phyloP scores from a whole-genome alignment of 1,140 invertebrate genomes.

The Apis laboriosa region DNA sequence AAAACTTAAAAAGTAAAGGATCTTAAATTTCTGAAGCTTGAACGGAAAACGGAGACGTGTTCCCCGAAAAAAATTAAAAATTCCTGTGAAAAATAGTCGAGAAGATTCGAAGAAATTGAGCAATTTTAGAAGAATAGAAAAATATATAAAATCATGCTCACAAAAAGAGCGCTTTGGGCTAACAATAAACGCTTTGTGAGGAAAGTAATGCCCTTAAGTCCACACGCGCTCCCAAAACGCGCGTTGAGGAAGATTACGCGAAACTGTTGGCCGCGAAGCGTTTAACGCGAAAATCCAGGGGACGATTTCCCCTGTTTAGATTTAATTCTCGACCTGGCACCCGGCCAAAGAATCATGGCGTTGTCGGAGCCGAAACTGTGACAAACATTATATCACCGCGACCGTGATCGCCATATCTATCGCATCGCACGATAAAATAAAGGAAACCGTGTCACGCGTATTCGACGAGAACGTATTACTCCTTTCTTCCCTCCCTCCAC shows the following conservation, averaged over 20 bases:
- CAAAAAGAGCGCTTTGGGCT: too few species aligned
- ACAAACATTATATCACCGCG: slow-evolving; percentile 3
- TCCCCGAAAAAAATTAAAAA: too few species aligned
- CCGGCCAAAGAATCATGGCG: slow-evolving; percentile 41
- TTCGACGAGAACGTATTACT: neutral
- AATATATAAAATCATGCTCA: too few species aligned
- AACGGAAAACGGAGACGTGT: too few species aligned
- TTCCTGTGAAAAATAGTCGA: too few species aligned
- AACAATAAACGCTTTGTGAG: too few species aligned
- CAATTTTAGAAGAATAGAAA: too few species aligned
- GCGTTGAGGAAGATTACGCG: neutral
- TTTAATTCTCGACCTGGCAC: slow-evolving; percentile 63
- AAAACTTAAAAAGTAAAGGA: too few species aligned
- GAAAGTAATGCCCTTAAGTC: neutral
- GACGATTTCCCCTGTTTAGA: slow-evolving; percentile 54
- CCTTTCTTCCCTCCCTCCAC: neutral
- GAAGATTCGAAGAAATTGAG: too few species aligned
- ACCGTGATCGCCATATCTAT: neutral
- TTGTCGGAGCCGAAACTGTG: slow-evolving; percentile 5
- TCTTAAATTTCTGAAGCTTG: too few species aligned
- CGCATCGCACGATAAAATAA: neutral
- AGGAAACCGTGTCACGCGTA: slow-evolving; percentile 1
- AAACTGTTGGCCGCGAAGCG: slow-evolving; percentile 7
- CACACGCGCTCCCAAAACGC: too few species aligned
- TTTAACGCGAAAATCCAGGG: slow-evolving; percentile 20